phyloP scores from a whole-genome alignment of 1,140 invertebrate genomes.

The Drosophila repleta region DNA sequence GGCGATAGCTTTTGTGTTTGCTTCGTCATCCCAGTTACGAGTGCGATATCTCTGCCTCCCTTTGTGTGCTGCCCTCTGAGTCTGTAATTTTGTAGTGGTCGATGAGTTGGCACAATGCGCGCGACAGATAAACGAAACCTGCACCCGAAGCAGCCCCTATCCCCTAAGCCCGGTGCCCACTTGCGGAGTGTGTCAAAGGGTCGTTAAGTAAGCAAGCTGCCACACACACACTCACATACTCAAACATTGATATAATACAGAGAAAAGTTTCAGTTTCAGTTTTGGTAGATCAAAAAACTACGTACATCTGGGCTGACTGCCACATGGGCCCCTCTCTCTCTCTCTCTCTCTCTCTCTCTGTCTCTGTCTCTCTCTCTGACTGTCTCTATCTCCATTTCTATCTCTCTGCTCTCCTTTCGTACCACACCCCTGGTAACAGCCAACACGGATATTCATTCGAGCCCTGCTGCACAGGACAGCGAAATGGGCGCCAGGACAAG shows the following conservation, averaged over 20 bases:
- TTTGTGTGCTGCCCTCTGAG: neutral
- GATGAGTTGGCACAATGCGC: constrained; percentile 70
- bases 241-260: constrained; percentile 13
- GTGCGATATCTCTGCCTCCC: constrained; percentile 44
- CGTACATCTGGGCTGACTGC: constrained; percentile 18
- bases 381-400: no score
- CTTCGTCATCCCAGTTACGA: constrained; percentile 53
- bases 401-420: neutral
- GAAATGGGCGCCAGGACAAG: constrained; percentile 32
- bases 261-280: constrained; percentile 61
- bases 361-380: no score
- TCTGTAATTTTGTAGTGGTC: constrained; percentile 49
- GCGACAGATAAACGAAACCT: constrained; percentile 57
- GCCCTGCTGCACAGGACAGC: constrained; percentile 34
- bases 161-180: neutral
- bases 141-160: constrained; percentile 1
- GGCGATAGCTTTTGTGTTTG: constrained; percentile 69
- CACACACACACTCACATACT: constrained; percentile 23
- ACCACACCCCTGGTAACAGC: neutral
- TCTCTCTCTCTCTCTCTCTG: neutral
- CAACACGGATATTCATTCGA: constrained; percentile 12
- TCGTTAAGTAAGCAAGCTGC: constrained; percentile 68
- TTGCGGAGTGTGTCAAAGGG: constrained; percentile 63
- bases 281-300: constrained; percentile 52
- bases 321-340: neutral